These are phyloP conservation scores for Diprion similis DNA, from an alignment of 1,140 invertebrate species.

Conservation along the genomic window DNA sequence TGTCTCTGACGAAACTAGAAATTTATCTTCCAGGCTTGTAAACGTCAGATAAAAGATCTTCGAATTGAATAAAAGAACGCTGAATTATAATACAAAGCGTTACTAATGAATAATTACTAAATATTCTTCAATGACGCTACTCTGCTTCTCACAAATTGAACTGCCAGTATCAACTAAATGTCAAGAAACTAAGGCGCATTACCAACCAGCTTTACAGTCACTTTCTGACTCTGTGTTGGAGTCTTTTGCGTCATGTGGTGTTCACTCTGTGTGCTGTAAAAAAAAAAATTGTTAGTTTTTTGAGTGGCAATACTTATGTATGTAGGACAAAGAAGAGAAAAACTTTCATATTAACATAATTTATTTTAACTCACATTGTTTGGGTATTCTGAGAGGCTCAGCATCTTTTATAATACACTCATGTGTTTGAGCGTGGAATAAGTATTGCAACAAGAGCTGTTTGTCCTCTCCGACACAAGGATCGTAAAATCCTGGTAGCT, in stretches of 20 bases:
- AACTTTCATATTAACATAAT: conserved; percentile 14
- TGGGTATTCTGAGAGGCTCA: conserved; percentile 80
- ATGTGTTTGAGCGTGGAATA: conserved; percentile 80
- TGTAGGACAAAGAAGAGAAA: background rate
- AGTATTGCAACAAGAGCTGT: conserved; percentile 85
- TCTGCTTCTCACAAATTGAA: background rate
- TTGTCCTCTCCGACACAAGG: conserved; percentile 95
- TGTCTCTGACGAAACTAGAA: no score
- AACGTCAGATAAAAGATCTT: background rate
- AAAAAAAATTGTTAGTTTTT: conserved; percentile 25
- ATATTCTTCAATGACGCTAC: conserved; percentile 23
- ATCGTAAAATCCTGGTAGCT: conserved; percentile 96
- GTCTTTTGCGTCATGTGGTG: conserved; percentile 55
- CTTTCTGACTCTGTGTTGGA: conserved; percentile 25
- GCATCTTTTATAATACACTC: conserved; percentile 82
- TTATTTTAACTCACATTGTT: conserved; percentile 62
- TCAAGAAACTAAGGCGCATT: background rate
- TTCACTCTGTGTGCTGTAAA: conserved; percentile 63
- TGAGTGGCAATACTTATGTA: background rate
- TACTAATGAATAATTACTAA: conserved; percentile 32
- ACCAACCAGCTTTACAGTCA: background rate
- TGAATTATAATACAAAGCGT: conserved; percentile 34
- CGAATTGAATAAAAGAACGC: background rate
- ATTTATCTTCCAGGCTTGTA: no score
- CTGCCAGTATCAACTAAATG: background rate